Conservation (phyloP, 2,888 invertebrate genomes). For the Ecliptopera silaceata region DNA sequence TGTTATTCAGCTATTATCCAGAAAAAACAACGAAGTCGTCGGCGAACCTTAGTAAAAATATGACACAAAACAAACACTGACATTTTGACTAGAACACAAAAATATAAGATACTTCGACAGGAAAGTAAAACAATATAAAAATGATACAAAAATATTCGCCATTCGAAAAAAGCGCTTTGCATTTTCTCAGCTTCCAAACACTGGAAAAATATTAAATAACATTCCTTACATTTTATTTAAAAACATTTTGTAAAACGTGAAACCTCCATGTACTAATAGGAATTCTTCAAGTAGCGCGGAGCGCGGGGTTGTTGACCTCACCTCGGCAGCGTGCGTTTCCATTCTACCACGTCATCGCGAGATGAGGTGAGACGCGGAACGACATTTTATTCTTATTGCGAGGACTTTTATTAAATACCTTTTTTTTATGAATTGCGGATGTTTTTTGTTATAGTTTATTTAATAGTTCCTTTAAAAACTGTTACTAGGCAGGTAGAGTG, state of each 20-base stretch:
- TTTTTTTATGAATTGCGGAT: too few species aligned
- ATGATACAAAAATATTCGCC: too few species aligned
- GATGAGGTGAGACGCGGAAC: constrained; percentile 8
- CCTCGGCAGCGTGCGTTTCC: constrained; percentile 46
- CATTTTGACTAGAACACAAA: too few species aligned
- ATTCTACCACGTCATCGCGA: constrained; percentile 24
- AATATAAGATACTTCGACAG: too few species aligned
- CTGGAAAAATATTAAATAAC: neutral
- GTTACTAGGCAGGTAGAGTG: too few species aligned
- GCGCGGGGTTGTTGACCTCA: constrained; percentile 48
- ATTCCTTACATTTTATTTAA: constrained; percentile 9
- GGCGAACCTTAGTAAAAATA: too few species aligned
- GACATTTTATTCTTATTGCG: neutral
- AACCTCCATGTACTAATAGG: constrained; percentile 30
- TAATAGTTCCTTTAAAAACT: too few species aligned
- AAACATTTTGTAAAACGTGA: constrained; percentile 30
- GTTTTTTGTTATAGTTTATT: too few species aligned
- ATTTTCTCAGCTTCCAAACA: neutral
- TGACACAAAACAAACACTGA: too few species aligned
- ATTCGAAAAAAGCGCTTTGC: neutral
- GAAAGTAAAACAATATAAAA: too few species aligned
- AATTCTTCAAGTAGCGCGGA: constrained; percentile 29
- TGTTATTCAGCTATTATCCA: too few species aligned
- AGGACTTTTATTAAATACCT: neutral
- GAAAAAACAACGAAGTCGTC: too few species aligned